phyloP scores from a whole-genome alignment of 2,113 vertebrate species.

The Dolichotis patagonum region DNA sequence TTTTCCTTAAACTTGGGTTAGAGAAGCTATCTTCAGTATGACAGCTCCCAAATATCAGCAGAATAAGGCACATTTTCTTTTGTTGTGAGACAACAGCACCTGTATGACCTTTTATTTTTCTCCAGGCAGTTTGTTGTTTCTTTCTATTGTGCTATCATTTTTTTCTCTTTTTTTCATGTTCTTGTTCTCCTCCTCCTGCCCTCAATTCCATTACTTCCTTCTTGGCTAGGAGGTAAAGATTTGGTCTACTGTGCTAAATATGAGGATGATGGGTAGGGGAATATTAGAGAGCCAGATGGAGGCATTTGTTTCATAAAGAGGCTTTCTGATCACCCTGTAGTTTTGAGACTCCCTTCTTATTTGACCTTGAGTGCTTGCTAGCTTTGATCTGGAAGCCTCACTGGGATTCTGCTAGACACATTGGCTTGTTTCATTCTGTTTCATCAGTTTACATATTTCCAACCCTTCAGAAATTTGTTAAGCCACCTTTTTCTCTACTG shows the following conservation, averaged over 20 bases:
- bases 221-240: background rate
- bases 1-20: conserved; percentile 48
- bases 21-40: conserved; percentile 4
- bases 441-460: conserved; percentile 66
- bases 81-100: background rate
- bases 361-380: conserved; percentile 59
- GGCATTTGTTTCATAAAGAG: conserved; percentile 39
- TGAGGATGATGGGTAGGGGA: background rate
- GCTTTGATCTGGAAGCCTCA: conserved; percentile 50
- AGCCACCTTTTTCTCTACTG: conserved; percentile 46
- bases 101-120: conserved; percentile 46
- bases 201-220: fast-evolving
- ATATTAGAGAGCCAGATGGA: background rate
- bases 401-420: conserved; percentile 36
- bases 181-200: fast-evolving
- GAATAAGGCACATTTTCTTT: conserved; percentile 33
- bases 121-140: background rate
- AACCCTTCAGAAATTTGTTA: conserved; percentile 66
- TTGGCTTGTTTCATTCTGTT: conserved; percentile 51
- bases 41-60: background rate
- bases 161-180: fast-evolving
- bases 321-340: conserved; percentile 32
- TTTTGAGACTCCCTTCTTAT: conserved; percentile 53
- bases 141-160: background rate
- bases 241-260: conserved; percentile 28